These are phyloP conservation scores for Podocnemis expansa DNA, from an alignment of 2,113 vertebrate genomes.

Conservation along the genomic window DNA sequence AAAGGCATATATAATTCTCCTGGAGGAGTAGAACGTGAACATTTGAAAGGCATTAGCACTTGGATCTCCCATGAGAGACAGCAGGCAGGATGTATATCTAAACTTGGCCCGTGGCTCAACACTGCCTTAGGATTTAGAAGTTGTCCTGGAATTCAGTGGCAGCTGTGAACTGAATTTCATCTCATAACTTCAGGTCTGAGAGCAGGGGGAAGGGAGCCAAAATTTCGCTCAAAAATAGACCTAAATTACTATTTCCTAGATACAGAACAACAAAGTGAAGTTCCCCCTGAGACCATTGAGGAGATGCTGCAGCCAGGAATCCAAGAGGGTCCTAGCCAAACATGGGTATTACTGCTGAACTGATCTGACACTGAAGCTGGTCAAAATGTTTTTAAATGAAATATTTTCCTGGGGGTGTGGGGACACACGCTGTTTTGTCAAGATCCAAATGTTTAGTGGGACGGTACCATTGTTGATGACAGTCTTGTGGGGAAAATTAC, in stretches of 20 bases:
- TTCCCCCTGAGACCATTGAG: background rate
- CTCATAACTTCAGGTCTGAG: background rate
- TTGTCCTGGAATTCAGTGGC: accelerated
- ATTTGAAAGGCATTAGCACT: accelerated
- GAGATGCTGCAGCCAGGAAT: background rate
- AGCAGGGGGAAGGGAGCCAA: background rate
- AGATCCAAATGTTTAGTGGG: background rate
- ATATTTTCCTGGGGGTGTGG: background rate
- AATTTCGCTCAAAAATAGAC: accelerated
- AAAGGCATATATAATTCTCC: background rate
- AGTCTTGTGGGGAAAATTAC: background rate
- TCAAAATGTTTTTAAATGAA: background rate
- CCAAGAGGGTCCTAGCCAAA: background rate
- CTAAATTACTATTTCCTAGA: background rate
- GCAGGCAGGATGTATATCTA: background rate
- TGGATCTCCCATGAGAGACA: background rate
- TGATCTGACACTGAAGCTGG: background rate
- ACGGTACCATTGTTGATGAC: background rate
- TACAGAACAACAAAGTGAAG: background rate
- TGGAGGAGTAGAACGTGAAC: accelerated
- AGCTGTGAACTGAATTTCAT: accelerated
- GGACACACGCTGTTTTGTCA: background rate
- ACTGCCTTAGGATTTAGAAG: background rate
- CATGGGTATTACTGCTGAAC: background rate
- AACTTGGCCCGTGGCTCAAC: accelerated